Conservation (phyloP, 1,140 invertebrate genomes). For the Euglossa dilemma region DNA sequence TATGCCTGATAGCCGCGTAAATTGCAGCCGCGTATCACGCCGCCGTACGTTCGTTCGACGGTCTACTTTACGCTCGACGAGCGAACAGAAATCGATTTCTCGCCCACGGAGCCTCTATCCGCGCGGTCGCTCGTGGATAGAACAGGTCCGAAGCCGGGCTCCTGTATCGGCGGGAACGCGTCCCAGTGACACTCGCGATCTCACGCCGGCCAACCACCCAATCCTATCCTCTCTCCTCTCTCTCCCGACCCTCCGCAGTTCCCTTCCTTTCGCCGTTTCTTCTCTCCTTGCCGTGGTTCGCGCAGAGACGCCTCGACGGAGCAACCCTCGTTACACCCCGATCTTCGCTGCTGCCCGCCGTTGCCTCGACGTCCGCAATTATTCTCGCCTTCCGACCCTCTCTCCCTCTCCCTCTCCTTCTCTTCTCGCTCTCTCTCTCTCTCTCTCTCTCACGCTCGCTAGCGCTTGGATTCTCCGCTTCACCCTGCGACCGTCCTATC, state of each 20-base stretch:
- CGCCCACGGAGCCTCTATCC: conserved; percentile 15
- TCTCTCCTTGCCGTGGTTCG: neutral
- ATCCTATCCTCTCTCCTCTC: too few relatives aligned
- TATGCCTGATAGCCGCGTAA: conserved; percentile 43
- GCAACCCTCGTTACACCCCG: neutral
- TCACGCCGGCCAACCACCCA: neutral
- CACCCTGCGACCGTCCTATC: neutral
- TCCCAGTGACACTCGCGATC: conserved; percentile 12
- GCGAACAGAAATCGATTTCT: conserved; percentile 53
- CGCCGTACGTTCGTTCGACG: conserved; percentile 33
- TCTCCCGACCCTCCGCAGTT: neutral
- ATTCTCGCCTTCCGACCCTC: neutral
- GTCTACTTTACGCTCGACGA: conserved; percentile 41
- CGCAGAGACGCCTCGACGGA: neutral
- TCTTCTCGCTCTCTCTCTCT: too few relatives aligned
- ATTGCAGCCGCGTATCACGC: conserved; percentile 48
- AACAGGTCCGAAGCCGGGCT: conserved; percentile 22
- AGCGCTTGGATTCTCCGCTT: too few relatives aligned
- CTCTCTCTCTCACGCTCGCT: too few relatives aligned
- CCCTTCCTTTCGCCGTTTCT: neutral
- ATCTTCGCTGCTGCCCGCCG: neutral
- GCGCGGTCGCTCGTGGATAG: conserved; percentile 2
- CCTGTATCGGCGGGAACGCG: conserved; percentile 13
- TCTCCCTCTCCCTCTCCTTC: neutral
- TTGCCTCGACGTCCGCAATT: neutral